Evolutionary conservation across 2,113 vertebrate species (phyloP).

Genomic region (Oreamnos americanus): DNA sequence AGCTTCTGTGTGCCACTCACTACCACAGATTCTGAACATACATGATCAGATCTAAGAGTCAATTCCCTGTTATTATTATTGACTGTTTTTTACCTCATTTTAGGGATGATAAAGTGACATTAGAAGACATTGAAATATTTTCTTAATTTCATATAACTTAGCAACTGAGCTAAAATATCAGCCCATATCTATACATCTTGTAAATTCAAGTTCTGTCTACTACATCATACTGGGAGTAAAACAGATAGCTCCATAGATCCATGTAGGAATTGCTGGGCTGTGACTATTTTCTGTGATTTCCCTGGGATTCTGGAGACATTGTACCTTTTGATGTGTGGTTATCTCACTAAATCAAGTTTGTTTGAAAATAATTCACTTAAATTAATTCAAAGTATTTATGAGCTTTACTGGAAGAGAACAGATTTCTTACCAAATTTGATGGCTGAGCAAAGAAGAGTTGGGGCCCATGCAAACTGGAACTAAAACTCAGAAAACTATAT

Average conservation of each 20-base stretch:
- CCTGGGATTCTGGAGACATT: background rate
- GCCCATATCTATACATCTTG: fast-evolving
- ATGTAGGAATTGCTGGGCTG: background rate
- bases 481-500: background rate
- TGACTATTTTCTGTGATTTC: background rate
- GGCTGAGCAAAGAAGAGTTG: background rate
- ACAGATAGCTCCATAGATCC: fast-evolving
- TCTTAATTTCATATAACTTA: background rate
- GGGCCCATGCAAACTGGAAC: background rate
- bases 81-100: background rate
- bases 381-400: background rate
- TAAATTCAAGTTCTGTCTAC: no score
- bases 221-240: background rate
- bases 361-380: background rate
- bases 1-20: background rate
- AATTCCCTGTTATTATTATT: no score
- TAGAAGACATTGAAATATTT: background rate
- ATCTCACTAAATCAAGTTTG: background rate
- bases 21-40: background rate
- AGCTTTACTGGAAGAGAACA: background rate
- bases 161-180: background rate
- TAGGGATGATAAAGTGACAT: background rate
- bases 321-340: background rate
- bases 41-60: background rate
- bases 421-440: background rate